A percentile compares a stretch with the other conserved stretches of the same genome.
These are phyloP conservation scores for Acestrorhynchus altus DNA, from an alignment of 2,797 vertebrate species.

Conservation along the genomic window DNA sequence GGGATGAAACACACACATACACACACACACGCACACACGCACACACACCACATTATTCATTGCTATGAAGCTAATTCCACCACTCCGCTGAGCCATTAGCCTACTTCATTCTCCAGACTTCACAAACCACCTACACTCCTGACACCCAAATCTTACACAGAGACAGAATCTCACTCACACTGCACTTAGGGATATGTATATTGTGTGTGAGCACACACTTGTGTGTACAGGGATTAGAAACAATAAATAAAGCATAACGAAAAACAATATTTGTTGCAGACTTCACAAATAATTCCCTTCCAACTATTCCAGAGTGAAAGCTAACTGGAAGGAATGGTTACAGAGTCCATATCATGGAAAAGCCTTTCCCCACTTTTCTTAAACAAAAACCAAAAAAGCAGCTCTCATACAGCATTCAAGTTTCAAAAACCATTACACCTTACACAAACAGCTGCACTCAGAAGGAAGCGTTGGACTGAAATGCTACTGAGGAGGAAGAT, in stretches of 20 bases:
- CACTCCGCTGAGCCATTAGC: background rate
- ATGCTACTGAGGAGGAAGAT: too few relatives aligned
- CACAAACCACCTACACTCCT: slow-evolving; percentile 5
- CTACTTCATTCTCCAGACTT: background rate
- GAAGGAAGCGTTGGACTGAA: too few relatives aligned
- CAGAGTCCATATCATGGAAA: too few relatives aligned
- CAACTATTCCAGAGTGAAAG: background rate
- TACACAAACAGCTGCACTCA: too few relatives aligned
- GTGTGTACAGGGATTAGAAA: background rate
- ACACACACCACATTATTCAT: background rate
- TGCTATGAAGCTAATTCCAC: slow-evolving; percentile 11
- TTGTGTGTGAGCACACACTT: background rate
- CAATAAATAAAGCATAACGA: background rate
- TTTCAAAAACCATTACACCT: too few relatives aligned
- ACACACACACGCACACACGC: background rate
- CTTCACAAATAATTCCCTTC: background rate
- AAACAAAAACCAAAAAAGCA: too few relatives aligned
- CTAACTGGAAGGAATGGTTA: too few relatives aligned
- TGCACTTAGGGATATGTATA: background rate
- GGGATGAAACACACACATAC: background rate
- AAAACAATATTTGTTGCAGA: background rate
- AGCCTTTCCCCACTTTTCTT: too few relatives aligned
- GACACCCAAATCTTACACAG: background rate
- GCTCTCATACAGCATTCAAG: too few relatives aligned
- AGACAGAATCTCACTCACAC: slow-evolving; percentile 3